A percentile compares a stretch with the other conserved stretches of the same genome.
Evolutionary conservation across 92 coral and sea anemone species (phyloP).

Genomic region (Palythoa grandiflora): DNA sequence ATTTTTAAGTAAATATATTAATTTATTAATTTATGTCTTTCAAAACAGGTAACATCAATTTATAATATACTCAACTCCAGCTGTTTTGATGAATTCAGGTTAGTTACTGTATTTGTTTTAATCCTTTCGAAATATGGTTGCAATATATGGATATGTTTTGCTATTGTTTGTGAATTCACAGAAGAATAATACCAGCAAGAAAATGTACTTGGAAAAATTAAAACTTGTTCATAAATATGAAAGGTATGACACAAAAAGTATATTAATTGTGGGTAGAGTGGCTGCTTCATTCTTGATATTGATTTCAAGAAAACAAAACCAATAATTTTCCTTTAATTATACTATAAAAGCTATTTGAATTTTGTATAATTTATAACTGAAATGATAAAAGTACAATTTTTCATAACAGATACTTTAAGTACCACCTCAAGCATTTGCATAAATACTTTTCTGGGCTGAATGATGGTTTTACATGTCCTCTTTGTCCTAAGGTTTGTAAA

Average conservation of each 20-base stretch:
- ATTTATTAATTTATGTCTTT: not conserved
- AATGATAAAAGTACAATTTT: not conserved
- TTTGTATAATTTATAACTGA: not conserved
- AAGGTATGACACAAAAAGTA: not conserved
- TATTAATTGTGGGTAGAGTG: not conserved
- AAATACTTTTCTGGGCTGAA: not conserved
- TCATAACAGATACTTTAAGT: conserved; percentile 5
- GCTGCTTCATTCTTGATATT: not conserved
- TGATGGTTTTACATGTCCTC: conserved; percentile 5
- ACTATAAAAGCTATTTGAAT: not conserved
- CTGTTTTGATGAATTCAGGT: conserved; percentile 9
- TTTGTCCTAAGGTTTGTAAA: conserved; percentile 2
- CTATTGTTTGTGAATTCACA: not conserved
- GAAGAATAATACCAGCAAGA: not conserved
- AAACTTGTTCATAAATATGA: not conserved
- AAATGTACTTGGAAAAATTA: not conserved
- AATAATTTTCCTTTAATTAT: not conserved
- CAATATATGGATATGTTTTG: not conserved
- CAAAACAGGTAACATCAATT: not conserved
- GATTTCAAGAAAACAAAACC: not conserved
- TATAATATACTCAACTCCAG: conserved; percentile 10
- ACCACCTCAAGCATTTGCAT: conserved; percentile 7
- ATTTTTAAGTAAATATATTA: not conserved
- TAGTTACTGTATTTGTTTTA: not conserved
- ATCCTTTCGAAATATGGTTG: not conserved